Percentiles rank a stretch among this genome's conserved stretches.
Conservation (phyloP, 1,140 invertebrate genomes). For the Temnothorax longispinosus region DNA sequence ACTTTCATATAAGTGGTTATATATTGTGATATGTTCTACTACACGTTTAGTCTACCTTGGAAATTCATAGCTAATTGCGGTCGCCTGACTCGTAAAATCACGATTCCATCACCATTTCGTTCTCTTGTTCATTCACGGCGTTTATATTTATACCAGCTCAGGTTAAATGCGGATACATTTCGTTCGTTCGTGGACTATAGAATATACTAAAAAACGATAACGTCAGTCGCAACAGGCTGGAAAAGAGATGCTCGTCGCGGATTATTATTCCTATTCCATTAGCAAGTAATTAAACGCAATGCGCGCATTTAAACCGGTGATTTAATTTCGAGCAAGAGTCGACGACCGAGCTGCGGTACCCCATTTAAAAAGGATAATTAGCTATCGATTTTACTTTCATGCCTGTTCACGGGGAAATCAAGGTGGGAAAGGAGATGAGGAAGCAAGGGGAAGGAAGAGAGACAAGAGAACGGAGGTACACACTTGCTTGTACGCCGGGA, state of each 20-base stretch:
- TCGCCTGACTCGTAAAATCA: slow-evolving; percentile 22
- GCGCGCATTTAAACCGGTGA: slow-evolving; percentile 26
- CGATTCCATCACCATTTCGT: neutral
- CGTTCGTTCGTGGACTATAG: neutral
- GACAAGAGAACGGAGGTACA: neutral
- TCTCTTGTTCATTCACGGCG: neutral
- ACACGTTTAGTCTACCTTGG: neutral
- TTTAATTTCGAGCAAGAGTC: slow-evolving; percentile 31
- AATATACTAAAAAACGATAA: slow-evolving; percentile 11
- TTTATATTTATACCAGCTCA: neutral
- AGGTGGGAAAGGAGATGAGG: neutral
- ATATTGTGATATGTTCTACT: neutral
- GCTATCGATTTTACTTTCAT: slow-evolving; percentile 36
- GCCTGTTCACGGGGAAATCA: neutral
- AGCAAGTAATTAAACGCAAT: slow-evolving; percentile 43
- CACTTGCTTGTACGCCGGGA: neutral
- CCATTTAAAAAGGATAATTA: slow-evolving; percentile 41
- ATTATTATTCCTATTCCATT: slow-evolving; percentile 49
- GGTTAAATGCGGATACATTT: slow-evolving; percentile 16
- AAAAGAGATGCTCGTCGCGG: neutral
- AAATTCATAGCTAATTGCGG: neutral
- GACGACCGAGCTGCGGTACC: neutral
- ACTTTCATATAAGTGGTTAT: neutral
- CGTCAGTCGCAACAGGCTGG: neutral
- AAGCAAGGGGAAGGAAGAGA: no score